Conservation (phyloP, 2,113 vertebrate genomes). For the Leiothrix lutea region DNA sequence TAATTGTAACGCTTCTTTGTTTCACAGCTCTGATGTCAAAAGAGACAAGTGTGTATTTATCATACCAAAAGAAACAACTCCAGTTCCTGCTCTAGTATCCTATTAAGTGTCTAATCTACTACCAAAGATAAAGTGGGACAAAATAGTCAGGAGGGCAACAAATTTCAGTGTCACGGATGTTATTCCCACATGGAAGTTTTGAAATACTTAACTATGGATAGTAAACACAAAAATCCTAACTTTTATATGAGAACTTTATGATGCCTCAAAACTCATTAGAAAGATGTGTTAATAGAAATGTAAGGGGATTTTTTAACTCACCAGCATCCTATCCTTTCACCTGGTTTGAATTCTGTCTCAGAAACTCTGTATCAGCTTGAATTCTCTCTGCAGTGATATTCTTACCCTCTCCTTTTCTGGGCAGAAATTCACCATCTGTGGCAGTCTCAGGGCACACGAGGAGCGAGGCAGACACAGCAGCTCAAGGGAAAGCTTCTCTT, state of each 20-base stretch:
- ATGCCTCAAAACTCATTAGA: neutral
- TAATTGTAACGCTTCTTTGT: neutral
- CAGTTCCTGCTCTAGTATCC: neutral
- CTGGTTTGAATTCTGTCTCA: neutral
- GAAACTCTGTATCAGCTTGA: neutral
- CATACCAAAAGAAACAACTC: neutral
- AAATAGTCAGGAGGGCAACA: neutral
- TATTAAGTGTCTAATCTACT: neutral
- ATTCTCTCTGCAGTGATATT: neutral
- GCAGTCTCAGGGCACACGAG: too few relatives aligned
- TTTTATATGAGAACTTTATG: neutral
- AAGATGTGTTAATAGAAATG: neutral
- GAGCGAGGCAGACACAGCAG: too few relatives aligned
- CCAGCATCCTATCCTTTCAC: neutral
- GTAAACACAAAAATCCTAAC: neutral
- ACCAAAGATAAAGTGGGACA: neutral
- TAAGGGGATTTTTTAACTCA: rapidly evolving
- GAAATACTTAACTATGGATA: neutral
- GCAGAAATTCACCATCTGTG: neutral
- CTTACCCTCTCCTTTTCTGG: neutral
- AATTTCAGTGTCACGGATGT: neutral
- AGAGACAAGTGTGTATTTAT: neutral
- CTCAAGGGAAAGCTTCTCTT: too few relatives aligned
- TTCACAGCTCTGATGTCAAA: neutral
- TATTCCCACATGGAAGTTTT: neutral